Conservation (phyloP, 2,113 vertebrate genomes). For the Stigmatopora nigra region DNA sequence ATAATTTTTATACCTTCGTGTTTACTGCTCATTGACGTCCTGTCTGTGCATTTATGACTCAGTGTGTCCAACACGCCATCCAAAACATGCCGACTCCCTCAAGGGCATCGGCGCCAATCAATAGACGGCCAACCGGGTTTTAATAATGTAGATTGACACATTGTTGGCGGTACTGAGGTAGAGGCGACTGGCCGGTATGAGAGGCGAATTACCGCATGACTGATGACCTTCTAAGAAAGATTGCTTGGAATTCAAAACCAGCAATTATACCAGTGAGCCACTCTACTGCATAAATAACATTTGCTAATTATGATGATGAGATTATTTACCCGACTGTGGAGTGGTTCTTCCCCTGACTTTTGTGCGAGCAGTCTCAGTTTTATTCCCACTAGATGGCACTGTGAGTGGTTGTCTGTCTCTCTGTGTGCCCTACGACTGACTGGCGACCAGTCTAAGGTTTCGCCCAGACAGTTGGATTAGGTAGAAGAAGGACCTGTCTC, state of each 20-base stretch:
- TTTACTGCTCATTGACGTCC: slow-evolving; percentile 67
- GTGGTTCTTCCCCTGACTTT: no score
- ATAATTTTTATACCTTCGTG: slow-evolving; percentile 54
- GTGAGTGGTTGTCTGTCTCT: no score
- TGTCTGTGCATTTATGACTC: slow-evolving; percentile 60
- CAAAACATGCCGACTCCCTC: slow-evolving; percentile 54
- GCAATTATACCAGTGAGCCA: slow-evolving; percentile 11
- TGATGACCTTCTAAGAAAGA: slow-evolving; percentile 9
- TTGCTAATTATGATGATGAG: slow-evolving; percentile 26
- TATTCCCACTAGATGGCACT: no score
- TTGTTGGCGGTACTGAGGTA: slow-evolving; percentile 20
- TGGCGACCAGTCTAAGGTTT: no score
- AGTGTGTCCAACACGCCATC: slow-evolving; percentile 48
- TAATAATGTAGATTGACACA: slow-evolving; percentile 49
- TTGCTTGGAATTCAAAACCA: not conserved
- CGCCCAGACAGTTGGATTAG: no score
- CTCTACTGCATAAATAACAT: slow-evolving; percentile 25
- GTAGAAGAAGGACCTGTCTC: no score
- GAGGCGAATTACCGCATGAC: slow-evolving; percentile 5
- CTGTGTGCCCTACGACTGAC: no score
- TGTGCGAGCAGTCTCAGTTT: no score
- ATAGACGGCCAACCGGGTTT: slow-evolving; percentile 52
- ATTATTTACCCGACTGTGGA: not conserved
- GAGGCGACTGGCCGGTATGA: not conserved
- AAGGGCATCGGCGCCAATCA: slow-evolving; percentile 61